Percentiles rank a stretch among this genome's conserved stretches.
phyloP scores from a whole-genome alignment of 2,113 vertebrate species.

The Dromiciops gliroides region DNA sequence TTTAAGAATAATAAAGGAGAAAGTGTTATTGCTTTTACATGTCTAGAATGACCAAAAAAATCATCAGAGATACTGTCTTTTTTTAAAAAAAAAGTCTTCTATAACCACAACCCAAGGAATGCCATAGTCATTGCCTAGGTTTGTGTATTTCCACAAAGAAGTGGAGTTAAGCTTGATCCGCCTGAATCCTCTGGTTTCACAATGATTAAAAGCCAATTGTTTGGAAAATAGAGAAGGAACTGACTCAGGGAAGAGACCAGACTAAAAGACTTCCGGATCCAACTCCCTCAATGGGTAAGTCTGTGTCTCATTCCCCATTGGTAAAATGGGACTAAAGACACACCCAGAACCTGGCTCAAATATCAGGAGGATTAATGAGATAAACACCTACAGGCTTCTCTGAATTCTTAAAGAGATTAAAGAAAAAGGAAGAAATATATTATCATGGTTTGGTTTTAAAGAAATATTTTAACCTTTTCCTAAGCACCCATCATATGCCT shows the following conservation, averaged over 20 bases:
- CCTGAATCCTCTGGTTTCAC: background rate
- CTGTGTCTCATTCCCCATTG: background rate
- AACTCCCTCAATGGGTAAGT: background rate
- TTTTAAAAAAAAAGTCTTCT: background rate
- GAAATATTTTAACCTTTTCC: constrained; percentile 19
- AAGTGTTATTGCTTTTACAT: background rate
- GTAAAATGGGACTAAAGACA: constrained; percentile 51
- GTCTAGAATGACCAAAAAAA: background rate
- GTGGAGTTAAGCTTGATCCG: background rate
- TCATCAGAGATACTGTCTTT: background rate
- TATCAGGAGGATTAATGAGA: constrained; percentile 65
- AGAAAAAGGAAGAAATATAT: constrained; percentile 61
- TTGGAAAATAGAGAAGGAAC: background rate
- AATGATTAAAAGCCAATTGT: background rate
- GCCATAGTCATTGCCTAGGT: background rate
- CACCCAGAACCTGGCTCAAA: constrained; percentile 34
- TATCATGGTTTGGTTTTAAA: constrained; percentile 50
- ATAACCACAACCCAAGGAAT: background rate
- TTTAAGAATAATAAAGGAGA: background rate
- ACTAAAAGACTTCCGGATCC: background rate
- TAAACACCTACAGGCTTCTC: constrained; percentile 50
- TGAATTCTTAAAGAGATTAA: constrained; percentile 69
- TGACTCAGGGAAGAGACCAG: background rate
- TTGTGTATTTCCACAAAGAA: background rate
- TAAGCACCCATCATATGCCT: background rate